A percentile compares a stretch with the other conserved stretches of the same genome.
phyloP scores from a whole-genome alignment of 2,888 invertebrate species.

The Oligia fasciuncula region DNA sequence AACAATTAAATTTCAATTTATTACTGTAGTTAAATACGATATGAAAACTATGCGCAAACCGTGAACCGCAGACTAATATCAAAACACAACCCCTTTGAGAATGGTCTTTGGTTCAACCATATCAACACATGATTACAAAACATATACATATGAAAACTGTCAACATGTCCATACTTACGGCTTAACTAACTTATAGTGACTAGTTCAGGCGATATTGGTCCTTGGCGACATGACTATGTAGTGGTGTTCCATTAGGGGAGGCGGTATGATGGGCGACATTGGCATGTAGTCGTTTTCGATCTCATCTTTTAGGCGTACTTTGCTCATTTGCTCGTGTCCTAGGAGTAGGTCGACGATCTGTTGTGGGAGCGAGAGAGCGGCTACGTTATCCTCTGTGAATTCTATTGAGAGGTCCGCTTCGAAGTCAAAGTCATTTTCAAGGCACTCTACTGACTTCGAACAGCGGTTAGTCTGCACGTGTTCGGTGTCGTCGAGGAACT shows the following conservation, averaged over 20 bases:
- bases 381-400: slow-evolving; percentile 77
- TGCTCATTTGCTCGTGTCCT: slow-evolving; percentile 75
- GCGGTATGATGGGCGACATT: slow-evolving; percentile 83
- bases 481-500: slow-evolving; percentile 83
- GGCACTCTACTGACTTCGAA: slow-evolving; percentile 84
- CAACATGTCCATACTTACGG: slow-evolving; percentile 57
- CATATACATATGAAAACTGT: slow-evolving; percentile 42
- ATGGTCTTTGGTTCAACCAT: slow-evolving; percentile 54
- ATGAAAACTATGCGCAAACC: slow-evolving; percentile 7
- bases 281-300: slow-evolving; percentile 84
- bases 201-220: slow-evolving; percentile 79
- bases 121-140: slow-evolving; percentile 33
- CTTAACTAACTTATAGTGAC: slow-evolving; percentile 59
- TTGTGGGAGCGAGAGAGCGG: slow-evolving; percentile 79
- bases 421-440: slow-evolving; percentile 78
- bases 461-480: slow-evolving; percentile 78
- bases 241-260: slow-evolving; percentile 79
- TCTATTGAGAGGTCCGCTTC: slow-evolving; percentile 80
- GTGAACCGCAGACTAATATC: slow-evolving; percentile 17
- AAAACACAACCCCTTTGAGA: slow-evolving; percentile 48
- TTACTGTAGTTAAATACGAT: background rate
- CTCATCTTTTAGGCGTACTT: slow-evolving; percentile 73
- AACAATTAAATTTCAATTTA: slow-evolving; percentile 1
- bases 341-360: slow-evolving; percentile 85
- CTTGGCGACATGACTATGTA: slow-evolving; percentile 87